These are phyloP conservation scores for Bucorvus abyssinicus DNA, from an alignment of 2,797 vertebrate species.

Conservation along the genomic window DNA sequence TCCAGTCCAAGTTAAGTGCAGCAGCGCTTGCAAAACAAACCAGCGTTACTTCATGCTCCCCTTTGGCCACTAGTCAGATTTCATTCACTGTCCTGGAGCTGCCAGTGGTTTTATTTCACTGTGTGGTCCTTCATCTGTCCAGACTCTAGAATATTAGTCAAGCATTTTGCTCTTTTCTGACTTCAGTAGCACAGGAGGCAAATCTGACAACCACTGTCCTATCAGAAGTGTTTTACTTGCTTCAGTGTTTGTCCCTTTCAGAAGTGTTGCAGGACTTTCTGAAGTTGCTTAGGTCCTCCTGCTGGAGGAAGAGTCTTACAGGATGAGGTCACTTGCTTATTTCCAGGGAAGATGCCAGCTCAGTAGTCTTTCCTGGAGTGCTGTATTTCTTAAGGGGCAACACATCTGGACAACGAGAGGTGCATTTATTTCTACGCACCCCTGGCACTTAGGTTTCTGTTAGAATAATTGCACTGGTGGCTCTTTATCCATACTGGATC, in stretches of 20 bases:
- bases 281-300: neutral
- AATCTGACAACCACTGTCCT: neutral
- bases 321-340: neutral
- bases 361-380: neutral
- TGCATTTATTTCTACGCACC: neutral
- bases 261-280: neutral
- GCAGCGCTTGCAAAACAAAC: neutral
- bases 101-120: neutral
- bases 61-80: neutral
- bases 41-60: neutral
- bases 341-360: neutral
- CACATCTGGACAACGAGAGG: neutral
- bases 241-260: neutral
- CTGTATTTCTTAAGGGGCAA: neutral
- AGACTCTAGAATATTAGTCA: neutral
- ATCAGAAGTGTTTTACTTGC: neutral
- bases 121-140: neutral
- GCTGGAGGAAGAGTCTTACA: neutral
- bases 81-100: neutral
- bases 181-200: neutral
- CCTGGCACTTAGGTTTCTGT: neutral
- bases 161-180: neutral
- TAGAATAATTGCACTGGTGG: neutral
- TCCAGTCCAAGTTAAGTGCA: neutral
- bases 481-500: neutral